Conservation (phyloP, 2,888 invertebrate genomes). For the Pollenia griseotomentosa region DNA sequence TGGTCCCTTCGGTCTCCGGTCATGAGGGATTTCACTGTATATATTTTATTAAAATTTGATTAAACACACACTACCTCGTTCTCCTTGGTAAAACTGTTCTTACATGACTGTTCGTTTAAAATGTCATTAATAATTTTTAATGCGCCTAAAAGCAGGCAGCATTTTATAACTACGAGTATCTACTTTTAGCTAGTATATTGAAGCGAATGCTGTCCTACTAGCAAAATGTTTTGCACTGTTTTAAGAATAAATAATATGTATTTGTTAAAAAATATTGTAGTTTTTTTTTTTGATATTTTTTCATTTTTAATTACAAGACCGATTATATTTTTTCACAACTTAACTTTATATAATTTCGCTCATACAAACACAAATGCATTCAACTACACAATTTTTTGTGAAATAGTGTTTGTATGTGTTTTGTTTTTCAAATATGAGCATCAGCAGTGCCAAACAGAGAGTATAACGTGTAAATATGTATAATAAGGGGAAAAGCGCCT, state of each 20-base stretch:
- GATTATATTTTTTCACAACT: conserved; percentile 61
- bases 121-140: conserved; percentile 39
- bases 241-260: conserved; percentile 15
- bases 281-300: conserved; percentile 39
- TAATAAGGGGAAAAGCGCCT: conserved; percentile 41
- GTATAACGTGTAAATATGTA: conserved; percentile 16
- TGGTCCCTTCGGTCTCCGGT: too few relatives aligned
- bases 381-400: neutral
- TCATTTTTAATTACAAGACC: conserved; percentile 68
- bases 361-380: neutral
- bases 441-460: conserved; percentile 47
- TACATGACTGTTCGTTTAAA: neutral
- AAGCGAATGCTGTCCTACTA: neutral
- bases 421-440: conserved; percentile 45
- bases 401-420: neutral
- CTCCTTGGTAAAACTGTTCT: neutral
- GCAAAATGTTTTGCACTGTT: conserved; percentile 4
- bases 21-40: too few relatives aligned
- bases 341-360: conserved; percentile 38
- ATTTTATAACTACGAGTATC: conserved; percentile 18
- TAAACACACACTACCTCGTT: neutral
- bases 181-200: neutral
- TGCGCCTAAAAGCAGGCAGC: conserved; percentile 49
- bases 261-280: conserved; percentile 41
- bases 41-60: neutral